Percentiles rank a stretch among this genome's conserved stretches.
phyloP scores from a whole-genome alignment of 1,140 invertebrate genomes.

The Oppia nitens region DNA sequence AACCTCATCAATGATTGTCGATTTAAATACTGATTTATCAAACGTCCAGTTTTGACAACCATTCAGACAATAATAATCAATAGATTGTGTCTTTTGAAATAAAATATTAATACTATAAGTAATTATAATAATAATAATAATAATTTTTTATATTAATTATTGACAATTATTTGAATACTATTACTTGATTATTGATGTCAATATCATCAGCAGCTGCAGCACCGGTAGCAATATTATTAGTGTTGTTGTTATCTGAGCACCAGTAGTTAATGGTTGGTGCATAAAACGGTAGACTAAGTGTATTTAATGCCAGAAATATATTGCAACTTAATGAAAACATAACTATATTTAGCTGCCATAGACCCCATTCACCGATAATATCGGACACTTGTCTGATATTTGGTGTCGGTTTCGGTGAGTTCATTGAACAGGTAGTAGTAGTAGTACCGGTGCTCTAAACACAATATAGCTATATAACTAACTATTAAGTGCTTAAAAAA shows the following conservation, averaged over 20 bases:
- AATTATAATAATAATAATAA: too few species aligned
- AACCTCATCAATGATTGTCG: background rate
- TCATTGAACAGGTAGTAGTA: too few species aligned
- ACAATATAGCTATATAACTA: too few species aligned
- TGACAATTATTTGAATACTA: background rate
- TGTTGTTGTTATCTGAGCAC: background rate
- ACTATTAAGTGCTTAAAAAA: too few species aligned
- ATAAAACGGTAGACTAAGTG: constrained; percentile 11
- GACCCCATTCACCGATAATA: constrained; percentile 10
- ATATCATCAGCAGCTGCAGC: too few species aligned
- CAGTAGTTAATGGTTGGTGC: constrained; percentile 14
- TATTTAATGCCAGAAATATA: constrained; percentile 10
- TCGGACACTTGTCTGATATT: constrained; percentile 8
- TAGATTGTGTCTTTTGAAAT: too few species aligned
- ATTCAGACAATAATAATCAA: background rate
- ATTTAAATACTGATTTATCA: background rate
- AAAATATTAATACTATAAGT: too few species aligned
- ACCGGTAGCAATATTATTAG: too few species aligned
- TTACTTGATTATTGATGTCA: too few species aligned
- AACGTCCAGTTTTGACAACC: background rate
- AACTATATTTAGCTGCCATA: constrained; percentile 10
- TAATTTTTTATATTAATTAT: background rate
- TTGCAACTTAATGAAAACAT: background rate
- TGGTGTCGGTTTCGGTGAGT: too few species aligned
- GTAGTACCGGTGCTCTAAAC: too few species aligned